Evolutionary conservation across 2,888 invertebrate genomes (phyloP).

Genomic region (Drosophila prostipennis): DNA sequence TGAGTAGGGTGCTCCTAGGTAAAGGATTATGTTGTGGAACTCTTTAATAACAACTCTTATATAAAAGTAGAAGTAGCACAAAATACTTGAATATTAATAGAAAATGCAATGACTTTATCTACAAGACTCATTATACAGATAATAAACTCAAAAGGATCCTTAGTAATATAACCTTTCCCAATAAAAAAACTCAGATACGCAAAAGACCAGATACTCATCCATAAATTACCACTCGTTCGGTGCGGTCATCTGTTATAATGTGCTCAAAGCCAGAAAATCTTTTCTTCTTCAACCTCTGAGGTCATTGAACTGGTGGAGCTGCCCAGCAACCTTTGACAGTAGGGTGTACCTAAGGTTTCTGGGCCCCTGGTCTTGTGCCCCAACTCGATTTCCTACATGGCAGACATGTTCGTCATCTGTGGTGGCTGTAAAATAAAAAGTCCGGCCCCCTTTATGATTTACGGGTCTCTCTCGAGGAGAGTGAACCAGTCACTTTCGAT

Average conservation of each 20-base stretch:
- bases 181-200: neutral
- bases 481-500: constrained; percentile 70
- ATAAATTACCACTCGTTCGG: constrained; percentile 4
- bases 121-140: too few relatives aligned
- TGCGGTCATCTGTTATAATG: constrained; percentile 8
- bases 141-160: too few relatives aligned
- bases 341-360: constrained; percentile 44
- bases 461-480: constrained; percentile 42
- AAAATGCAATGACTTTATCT: neutral
- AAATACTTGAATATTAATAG: neutral
- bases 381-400: constrained; percentile 70
- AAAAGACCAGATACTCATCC: neutral
- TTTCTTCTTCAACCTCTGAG: constrained; percentile 1
- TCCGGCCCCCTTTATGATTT: constrained; percentile 65
- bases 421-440: neutral
- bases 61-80: neutral
- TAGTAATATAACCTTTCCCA: neutral
- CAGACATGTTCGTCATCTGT: neutral
- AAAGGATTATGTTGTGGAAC: neutral
- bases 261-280: constrained; percentile 15
- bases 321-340: constrained; percentile 27
- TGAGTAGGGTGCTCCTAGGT: neutral
- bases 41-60: neutral
- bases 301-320: constrained; percentile 25
- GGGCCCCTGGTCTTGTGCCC: constrained; percentile 55